Base-by-base conservation (phyloP, 2,797 vertebrate species). In the Chromobotia macracanthus region DNA sequence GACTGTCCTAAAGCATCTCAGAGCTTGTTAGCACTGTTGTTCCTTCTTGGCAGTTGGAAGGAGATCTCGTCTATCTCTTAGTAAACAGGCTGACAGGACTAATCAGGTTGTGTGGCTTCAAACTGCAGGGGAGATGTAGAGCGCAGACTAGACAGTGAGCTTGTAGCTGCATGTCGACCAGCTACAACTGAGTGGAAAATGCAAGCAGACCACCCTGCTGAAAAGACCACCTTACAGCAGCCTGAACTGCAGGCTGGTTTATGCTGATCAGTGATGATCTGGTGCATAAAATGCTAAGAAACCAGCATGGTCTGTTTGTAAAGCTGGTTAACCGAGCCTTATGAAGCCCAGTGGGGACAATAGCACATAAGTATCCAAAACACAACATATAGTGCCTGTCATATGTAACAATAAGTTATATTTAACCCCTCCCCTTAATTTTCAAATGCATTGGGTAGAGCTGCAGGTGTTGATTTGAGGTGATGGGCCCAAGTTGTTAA, bases 11-110 rank as follows among this genome's bases (percentile, higher is more conserved):
- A 55, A 63, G 48, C 73, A 65, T 75, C 61, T 55, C 48, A n/a
- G 67, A 71, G 53, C 31, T 53, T 16, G n/a, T 23, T 68, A 60
- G 53, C 35, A 25, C 46, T 64, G 35, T 68, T 66, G 71, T 55
- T 72, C 13, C 38, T 38, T 38, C 19, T 51, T 60, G 71, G 48
- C 5, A 50, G 61, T 69, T 38, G 63, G 63, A 79, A 82, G 80
- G 63, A 72, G 71, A 72, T 70, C 58, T 80, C 67, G 63, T 61
- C 70, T 72, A 55, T 75, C 38, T 77, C 38, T 16, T 51, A 60
- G 60, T 81, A 81, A 77, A 81, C 70, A 56, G 63, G 12, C 80
- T 83, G 73, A 83, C 74, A 70, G 64, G 15, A 85, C 71, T 25
- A 55, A 83, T 68, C 77, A 79, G 63, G 48, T 58, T 12, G 28